These are phyloP conservation scores for Tetramorium simillimum DNA, from an alignment of 1,140 invertebrate genomes.

Conservation along the genomic window DNA sequence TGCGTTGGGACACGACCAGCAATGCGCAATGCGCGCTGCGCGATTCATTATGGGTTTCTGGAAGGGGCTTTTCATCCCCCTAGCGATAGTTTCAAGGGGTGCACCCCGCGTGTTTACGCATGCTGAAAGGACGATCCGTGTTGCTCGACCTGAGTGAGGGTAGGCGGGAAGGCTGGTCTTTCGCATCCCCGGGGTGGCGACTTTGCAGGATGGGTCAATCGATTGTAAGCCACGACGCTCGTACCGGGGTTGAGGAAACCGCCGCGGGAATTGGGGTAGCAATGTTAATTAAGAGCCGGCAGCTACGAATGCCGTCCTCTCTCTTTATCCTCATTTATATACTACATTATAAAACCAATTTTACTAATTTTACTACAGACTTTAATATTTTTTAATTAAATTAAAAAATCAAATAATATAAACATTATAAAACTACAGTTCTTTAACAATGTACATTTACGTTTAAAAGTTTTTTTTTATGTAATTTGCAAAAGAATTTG, in stretches of 20 bases:
- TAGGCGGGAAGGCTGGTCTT: constrained; percentile 51
- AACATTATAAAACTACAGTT: background rate
- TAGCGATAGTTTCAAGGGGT: constrained; percentile 19
- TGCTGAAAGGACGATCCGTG: constrained; percentile 60
- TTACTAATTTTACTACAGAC: background rate
- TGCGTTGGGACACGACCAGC: constrained; percentile 58
- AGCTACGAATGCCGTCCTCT: background rate
- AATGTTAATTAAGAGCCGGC: background rate
- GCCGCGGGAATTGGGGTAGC: background rate
- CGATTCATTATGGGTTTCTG: constrained; percentile 54
- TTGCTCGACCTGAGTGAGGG: constrained; percentile 44
- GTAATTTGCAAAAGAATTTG: background rate
- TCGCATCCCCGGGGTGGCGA: constrained; percentile 3
- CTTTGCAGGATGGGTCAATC: constrained; percentile 42
- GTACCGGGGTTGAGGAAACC: background rate
- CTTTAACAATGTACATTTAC: background rate
- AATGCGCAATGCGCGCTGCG: constrained; percentile 65
- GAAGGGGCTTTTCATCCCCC: constrained; percentile 44
- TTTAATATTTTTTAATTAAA: background rate
- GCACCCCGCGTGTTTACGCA: constrained; percentile 61
- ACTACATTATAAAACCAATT: too few relatives aligned
- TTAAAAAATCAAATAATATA: background rate
- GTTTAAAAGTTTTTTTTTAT: background rate
- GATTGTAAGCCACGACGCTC: constrained; percentile 33
- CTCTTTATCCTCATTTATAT: background rate